Conservation (phyloP, 2,113 vertebrate species). For the Hemiprocne comata region DNA sequence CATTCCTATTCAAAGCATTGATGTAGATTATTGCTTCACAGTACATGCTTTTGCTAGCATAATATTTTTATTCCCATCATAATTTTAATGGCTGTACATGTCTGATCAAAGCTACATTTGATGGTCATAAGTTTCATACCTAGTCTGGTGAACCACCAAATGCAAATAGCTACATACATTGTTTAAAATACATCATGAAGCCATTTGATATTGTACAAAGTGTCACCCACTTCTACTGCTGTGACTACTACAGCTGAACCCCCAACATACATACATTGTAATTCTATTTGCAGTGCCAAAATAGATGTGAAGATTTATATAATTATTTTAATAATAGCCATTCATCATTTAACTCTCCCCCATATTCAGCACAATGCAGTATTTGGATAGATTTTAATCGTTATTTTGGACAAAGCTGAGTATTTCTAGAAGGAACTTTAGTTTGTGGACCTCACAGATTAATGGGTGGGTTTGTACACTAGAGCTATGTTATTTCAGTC, state of each 20-base stretch:
- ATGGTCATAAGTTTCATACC: not conserved
- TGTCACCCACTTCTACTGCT: too few relatives aligned
- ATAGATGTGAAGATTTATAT: not conserved
- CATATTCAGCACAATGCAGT: not conserved
- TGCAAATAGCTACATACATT: not conserved
- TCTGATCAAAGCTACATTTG: not conserved
- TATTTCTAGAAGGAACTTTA: not conserved
- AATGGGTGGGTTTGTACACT: accelerated
- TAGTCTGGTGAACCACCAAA: not conserved
- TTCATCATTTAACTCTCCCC: not conserved
- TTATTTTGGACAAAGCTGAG: not conserved
- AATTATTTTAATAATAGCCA: not conserved
- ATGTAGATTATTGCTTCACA: not conserved
- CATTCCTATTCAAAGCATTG: not conserved
- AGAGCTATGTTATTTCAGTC: not conserved
- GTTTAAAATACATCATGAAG: not conserved
- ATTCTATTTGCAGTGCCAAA: not conserved
- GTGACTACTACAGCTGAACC: not conserved
- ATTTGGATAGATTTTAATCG: not conserved
- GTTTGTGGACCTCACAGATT: accelerated
- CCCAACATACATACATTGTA: not conserved
- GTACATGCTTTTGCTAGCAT: not conserved
- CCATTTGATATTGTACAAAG: not conserved
- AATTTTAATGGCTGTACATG: not conserved
- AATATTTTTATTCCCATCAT: not conserved